Percentiles rank a stretch among this genome's conserved stretches.
Conservation (phyloP, 2,888 invertebrate genomes). For the Chrysolina haemoptera region DNA sequence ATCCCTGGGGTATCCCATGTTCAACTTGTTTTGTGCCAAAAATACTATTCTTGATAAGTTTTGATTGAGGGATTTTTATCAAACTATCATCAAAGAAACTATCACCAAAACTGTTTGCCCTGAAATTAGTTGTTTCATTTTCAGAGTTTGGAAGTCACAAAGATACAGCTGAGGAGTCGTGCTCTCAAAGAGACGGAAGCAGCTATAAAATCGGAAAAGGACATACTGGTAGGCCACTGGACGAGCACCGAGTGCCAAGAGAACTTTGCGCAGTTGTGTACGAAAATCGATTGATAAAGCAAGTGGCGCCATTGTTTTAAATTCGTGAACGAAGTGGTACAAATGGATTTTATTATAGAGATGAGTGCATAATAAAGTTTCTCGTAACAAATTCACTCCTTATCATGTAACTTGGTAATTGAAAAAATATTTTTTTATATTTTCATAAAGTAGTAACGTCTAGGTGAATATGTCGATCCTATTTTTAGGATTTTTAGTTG, state of each 20-base stretch:
- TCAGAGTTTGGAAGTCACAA: constrained; percentile 78
- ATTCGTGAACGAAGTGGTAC: constrained; percentile 49
- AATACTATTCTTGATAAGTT: too few species aligned
- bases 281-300: constrained; percentile 13
- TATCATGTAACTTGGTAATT: constrained; percentile 31
- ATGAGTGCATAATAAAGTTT: constrained; percentile 42
- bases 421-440: constrained; percentile 56
- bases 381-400: constrained; percentile 35
- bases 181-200: constrained; percentile 74
- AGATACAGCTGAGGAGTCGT: constrained; percentile 74
- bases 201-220: constrained; percentile 78
- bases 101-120: too few species aligned
- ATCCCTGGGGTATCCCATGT: too few species aligned
- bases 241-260: constrained; percentile 80
- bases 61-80: too few species aligned
- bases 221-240: constrained; percentile 82
- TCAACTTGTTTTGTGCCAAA: too few species aligned
- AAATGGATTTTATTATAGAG: constrained; percentile 52
- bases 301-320: constrained; percentile 22
- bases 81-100: too few species aligned
- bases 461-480: constrained; percentile 42
- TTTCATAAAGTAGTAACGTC: constrained; percentile 54
- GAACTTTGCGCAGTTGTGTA: constrained; percentile 57
- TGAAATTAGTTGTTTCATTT: constrained; percentile 60
- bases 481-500: constrained; percentile 49